phyloP scores from a whole-genome alignment of 1,140 invertebrate species.

The Drosophila triauraria region DNA sequence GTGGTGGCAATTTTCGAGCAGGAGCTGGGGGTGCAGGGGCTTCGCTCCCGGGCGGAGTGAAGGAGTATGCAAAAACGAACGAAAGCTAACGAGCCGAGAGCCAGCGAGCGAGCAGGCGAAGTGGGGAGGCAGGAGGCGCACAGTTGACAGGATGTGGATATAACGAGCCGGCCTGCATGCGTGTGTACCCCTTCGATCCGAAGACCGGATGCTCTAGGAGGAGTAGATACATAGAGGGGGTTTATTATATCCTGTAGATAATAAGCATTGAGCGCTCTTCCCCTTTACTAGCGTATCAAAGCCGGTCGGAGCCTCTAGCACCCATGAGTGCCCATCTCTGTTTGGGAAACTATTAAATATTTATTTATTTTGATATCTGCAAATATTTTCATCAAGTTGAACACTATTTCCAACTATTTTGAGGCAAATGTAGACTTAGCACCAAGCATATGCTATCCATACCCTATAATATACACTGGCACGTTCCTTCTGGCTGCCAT shows the following conservation, averaged over 20 bases:
- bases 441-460: not conserved
- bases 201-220: conserved; percentile 17
- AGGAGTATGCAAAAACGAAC: conserved; percentile 62
- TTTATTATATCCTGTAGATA: not conserved
- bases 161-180: conserved; percentile 56
- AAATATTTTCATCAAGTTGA: too few relatives aligned
- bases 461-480: conserved; percentile 7
- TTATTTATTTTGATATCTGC: not conserved
- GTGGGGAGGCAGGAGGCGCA: conserved; percentile 41
- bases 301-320: not conserved
- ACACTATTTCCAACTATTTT: not conserved
- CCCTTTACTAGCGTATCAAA: not conserved
- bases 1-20: conserved; percentile 77
- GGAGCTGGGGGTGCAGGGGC: conserved; percentile 36
- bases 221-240: not conserved
- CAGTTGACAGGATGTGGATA: conserved; percentile 73
- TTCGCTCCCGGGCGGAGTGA: conserved; percentile 12
- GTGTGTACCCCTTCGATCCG: conserved; percentile 15
- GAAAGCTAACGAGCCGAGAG: conserved; percentile 47
- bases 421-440: too few relatives aligned
- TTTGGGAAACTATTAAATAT: not conserved
- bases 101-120: conserved; percentile 46
- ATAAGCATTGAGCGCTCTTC: too few relatives aligned
- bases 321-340: not conserved
- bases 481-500: conserved; percentile 26